Evolutionary conservation across 1,140 invertebrate genomes (phyloP).

Genomic region (Thaumatotibia leucotreta): DNA sequence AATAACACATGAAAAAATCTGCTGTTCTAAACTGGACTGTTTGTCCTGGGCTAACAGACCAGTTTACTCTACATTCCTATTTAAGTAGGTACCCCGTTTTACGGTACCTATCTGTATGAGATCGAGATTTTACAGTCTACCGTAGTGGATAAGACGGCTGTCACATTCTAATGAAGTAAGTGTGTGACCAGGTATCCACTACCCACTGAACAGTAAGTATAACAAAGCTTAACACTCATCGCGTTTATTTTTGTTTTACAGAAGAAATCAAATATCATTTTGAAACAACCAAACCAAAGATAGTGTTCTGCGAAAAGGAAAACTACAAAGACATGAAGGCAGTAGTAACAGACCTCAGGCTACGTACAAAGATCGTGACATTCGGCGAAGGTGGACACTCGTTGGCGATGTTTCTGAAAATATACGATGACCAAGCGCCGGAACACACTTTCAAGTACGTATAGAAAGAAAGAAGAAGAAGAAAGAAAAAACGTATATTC

Average conservation of each 20-base stretch:
- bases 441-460: conserved; percentile 37
- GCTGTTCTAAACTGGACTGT: no score
- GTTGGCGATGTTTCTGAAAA: conserved; percentile 31
- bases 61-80: no score
- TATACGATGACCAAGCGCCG: conserved; percentile 23
- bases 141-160: no score
- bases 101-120: no score
- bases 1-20: no score
- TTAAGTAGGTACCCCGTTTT: no score
- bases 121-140: no score
- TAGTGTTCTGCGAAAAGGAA: conserved; percentile 39
- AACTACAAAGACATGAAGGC: conserved; percentile 23
- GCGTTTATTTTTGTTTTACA: conserved; percentile 21
- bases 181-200: no score
- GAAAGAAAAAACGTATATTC: no score
- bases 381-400: conserved; percentile 30
- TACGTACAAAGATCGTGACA: conserved; percentile 31
- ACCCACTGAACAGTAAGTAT: background rate
- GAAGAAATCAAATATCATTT: conserved; percentile 40
- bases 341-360: conserved; percentile 26
- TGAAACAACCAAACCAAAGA: conserved; percentile 35
- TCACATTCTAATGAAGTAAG: no score
- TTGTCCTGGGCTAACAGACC: no score
- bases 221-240: background rate
- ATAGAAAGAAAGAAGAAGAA: no score